phyloP scores from a whole-genome alignment of 2,797 vertebrate genomes.

The Botia almorhae region DNA sequence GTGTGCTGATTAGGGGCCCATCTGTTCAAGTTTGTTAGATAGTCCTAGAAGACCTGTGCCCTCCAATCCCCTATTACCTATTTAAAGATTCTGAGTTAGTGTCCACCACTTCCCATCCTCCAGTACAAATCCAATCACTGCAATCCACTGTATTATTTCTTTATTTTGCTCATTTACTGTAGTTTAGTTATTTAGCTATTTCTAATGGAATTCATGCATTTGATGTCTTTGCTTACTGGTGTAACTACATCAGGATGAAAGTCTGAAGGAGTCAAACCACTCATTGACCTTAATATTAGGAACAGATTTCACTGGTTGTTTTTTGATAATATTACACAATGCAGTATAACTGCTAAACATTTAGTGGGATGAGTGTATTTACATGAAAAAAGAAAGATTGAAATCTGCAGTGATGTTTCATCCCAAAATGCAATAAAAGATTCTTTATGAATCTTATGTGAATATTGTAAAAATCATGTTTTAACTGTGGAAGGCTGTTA shows the following conservation, averaged over 20 bases:
- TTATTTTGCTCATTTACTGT: not conserved
- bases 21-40: conserved; percentile 66
- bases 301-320: not conserved
- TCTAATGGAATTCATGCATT: not conserved
- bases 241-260: not conserved
- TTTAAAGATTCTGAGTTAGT: conserved; percentile 58
- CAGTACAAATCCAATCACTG: not conserved
- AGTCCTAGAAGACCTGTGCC: conserved; percentile 57
- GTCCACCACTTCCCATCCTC: not conserved
- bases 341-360: not conserved
- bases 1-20: conserved; percentile 67
- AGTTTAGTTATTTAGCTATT: not conserved
- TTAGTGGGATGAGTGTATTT: not conserved
- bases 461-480: no score
- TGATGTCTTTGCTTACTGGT: not conserved
- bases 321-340: conserved; percentile 9
- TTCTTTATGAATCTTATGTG: not conserved
- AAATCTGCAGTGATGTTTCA: not conserved
- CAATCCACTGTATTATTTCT: not conserved
- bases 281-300: conserved; percentile 2
- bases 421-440: not conserved
- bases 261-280: conserved; percentile 24
- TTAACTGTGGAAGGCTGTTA: not conserved
- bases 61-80: conserved; percentile 58
- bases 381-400: no score